These are phyloP conservation scores for Pterocles gutturalis DNA, from an alignment of 2,113 vertebrate species.

Conservation along the genomic window DNA sequence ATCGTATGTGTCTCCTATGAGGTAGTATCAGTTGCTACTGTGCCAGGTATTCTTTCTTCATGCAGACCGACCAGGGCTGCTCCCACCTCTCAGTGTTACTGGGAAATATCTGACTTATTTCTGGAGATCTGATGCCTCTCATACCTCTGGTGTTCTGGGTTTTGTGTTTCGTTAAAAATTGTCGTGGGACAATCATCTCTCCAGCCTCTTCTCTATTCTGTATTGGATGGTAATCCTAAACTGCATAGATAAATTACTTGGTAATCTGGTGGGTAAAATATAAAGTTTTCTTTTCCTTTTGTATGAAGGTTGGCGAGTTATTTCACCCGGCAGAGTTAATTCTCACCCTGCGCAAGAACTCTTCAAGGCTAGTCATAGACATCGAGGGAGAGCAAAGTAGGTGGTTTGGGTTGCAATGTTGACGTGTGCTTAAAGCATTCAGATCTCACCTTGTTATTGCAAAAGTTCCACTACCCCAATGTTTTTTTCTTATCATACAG, in stretches of 20 bases:
- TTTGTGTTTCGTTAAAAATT: not conserved
- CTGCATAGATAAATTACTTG: not conserved
- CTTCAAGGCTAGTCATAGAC: not conserved
- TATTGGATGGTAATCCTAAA: not conserved
- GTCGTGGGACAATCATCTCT: not conserved
- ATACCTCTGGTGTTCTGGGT: not conserved
- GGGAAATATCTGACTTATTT: not conserved
- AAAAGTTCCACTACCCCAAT: not conserved
- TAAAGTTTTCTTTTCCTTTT: not conserved
- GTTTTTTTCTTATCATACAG: not conserved
- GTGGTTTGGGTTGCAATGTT: accelerated
- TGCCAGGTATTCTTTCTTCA: not conserved
- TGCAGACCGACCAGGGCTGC: not conserved
- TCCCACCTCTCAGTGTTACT: not conserved
- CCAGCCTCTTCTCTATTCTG: not conserved
- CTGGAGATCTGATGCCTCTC: not conserved
- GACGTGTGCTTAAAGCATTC: not conserved
- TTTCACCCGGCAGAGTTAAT: not conserved
- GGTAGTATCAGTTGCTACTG: not conserved
- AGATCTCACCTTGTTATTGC: not conserved
- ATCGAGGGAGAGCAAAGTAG: accelerated
- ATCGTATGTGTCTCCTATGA: not conserved
- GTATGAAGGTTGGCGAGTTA: not conserved
- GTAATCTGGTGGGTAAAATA: not conserved
- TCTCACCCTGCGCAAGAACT: not conserved